phyloP scores from a whole-genome alignment of 2,113 vertebrate species.

The Dendrocopos noguchii region DNA sequence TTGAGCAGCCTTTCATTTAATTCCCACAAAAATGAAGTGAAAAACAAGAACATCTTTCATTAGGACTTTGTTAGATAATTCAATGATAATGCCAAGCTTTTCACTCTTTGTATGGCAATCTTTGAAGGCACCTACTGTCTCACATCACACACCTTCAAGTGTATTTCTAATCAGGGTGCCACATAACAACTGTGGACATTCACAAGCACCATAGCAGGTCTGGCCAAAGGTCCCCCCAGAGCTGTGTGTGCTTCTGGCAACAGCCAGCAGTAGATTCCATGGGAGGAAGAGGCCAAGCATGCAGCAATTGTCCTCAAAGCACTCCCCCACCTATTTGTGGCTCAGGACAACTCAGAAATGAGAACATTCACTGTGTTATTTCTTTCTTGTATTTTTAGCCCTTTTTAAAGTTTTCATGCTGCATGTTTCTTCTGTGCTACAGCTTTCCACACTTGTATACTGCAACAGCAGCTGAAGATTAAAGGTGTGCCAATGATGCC shows the following conservation, averaged over 20 bases:
- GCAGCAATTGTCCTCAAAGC: not conserved
- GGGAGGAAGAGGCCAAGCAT: not conserved
- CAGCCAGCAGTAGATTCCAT: not conserved
- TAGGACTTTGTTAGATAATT: not conserved
- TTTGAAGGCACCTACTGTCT: not conserved
- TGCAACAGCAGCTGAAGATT: not conserved
- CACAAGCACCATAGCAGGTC: not conserved
- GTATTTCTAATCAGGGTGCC: not conserved
- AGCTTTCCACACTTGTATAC: not conserved
- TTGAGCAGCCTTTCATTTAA: not conserved
- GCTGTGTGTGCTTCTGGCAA: not conserved
- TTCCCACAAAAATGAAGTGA: not conserved
- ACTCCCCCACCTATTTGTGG: not conserved
- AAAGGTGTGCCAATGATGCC: fast-evolving
- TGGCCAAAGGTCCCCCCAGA: not conserved
- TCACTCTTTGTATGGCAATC: not conserved
- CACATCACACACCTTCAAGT: not conserved
- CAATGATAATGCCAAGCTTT: not conserved
- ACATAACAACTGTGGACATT: not conserved
- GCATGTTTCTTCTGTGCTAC: not conserved
- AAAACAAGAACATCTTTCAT: not conserved
- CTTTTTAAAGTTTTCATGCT: not conserved
- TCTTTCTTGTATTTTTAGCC: not conserved
- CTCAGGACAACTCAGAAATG: not conserved
- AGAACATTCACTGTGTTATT: not conserved